Base-by-base conservation (phyloP, 2,888 invertebrate species). In the Rhimphoctona megacephalus region DNA sequence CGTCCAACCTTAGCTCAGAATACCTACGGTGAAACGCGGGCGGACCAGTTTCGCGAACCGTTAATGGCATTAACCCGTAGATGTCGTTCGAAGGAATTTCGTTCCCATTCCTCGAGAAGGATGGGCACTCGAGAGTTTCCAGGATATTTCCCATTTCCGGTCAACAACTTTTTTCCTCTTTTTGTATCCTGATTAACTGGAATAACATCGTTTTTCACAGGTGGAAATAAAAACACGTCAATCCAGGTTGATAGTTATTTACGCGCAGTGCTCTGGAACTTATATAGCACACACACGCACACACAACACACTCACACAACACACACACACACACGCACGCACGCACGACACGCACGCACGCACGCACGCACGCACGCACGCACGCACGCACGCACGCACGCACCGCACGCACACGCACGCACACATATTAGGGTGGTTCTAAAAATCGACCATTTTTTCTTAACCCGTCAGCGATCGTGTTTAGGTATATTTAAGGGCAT, bases 21-120 rank as follows among this genome's bases (percentile, higher is more conserved):
- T 64, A 67, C 83, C 72, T 80, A 54, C 25, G 64, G 81, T 79
- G 86, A 86, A 86, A 86, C 64, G 81, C 67, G 69, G 81, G 77
- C 74, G 79, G 85, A 86, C 81, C 74, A 85, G 86, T 87, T 85
- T 79, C 22, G 76, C 73, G 69, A 67, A n/a, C 30, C 30, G 77
- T 67, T 25, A 67, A 66, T 43, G 39, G 73, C 30, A 22, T 17
- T 19, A 19, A 76, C 57, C 67, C 52, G 73, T 54, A 36, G 70
- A 22, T 52, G n/a, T 67, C 70, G 49, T 66, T 46, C 77, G 46
- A 43, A 86, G 86, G 81, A 87, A 88, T 82, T 85, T 85, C 61
- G 84, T 85, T 86, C 86, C 76, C 78, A 86, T 86, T 84, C 81
- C 81, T 64, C 74, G 69, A 25, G 54, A 81, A 81, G 64, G 69